Base-by-base conservation (phyloP, 2,797 vertebrate genomes). In the Sebastes ruberrimus region DNA sequence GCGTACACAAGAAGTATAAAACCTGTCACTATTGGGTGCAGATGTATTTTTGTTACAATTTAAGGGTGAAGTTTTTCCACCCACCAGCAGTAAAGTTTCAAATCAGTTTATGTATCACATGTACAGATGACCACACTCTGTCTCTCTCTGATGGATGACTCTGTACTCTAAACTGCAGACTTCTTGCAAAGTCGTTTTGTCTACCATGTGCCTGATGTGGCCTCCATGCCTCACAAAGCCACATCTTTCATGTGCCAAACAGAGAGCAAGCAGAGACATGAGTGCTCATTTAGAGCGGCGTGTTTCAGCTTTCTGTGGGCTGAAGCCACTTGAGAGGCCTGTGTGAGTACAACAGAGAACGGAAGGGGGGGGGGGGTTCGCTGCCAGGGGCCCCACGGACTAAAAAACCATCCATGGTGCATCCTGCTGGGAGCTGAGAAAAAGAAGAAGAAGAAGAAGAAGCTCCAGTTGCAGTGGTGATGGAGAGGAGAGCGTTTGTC, bases 171-270 rank as follows among this genome's bases (percentile, higher is more conserved):
- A 77, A 65, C 71, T 76, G 60, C 69, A 52, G 60, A 68, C 28
- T 22, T 77, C 68, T 61, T 61, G 76, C 86, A 84, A 80, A 86
- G 86, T 73, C 16, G 10, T 88, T 89, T 86, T 74, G 86, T 86
- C 81, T 81, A 30, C 81, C 85, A 85, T 89, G 80, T 68, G 80
- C 71, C 76, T 81, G 63, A 66, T 77, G 30, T 77, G 87, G 90
- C 81, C 80, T 88, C 74, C 38, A 60, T 86, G 81, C 68, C 74
- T 86, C 76, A 55, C 74, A 57, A 82, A 90, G 82, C 91, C 90
- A 35, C 92, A 87, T 81, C 92, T 91, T 93, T 93, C 86, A 93
- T 91, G 81, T 88, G 84, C 87, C 81, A 84, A 85, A 76, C 57
- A 10, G 75, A 74, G 87, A 84, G 84, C 90, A 68, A 82, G 87